A percentile compares a stretch with the other conserved stretches of the same genome.
Evolutionary conservation across 1,140 invertebrate species (phyloP).

Genomic region (Lordiphosa mommai): DNA sequence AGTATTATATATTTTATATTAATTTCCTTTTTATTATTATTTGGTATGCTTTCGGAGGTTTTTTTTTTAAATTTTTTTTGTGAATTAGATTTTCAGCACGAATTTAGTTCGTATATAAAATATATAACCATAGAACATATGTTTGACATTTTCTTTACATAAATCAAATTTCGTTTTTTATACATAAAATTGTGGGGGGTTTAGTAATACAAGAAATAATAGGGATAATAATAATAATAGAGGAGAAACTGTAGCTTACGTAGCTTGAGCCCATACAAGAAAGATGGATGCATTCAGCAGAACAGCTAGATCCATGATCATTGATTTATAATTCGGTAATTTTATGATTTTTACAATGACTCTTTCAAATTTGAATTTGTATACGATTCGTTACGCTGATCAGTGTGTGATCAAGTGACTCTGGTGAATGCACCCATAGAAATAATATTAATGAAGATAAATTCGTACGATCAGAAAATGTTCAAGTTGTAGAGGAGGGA

Average conservation of each 20-base stretch:
- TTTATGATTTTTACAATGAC: too few species aligned
- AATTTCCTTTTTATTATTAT: conserved; percentile 47
- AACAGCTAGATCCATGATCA: conserved; percentile 17
- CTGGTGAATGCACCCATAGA: neutral
- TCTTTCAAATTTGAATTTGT: too few species aligned
- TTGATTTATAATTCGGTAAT: conserved; percentile 6
- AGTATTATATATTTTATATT: conserved; percentile 38
- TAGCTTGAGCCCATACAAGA: conserved; percentile 70
- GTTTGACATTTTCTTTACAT: conserved; percentile 67
- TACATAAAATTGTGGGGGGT: conserved; percentile 56
- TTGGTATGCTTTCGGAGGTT: conserved; percentile 64
- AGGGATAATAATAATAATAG: conserved; percentile 30
- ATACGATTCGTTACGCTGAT: too few species aligned
- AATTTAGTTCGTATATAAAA: conserved; percentile 39
- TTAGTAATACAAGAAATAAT: conserved; percentile 30
- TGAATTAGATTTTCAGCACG: conserved; percentile 46
- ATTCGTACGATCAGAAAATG: conserved; percentile 41
- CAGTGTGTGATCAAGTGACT: too few species aligned
- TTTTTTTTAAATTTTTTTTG: conserved; percentile 25
- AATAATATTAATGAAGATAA: conserved; percentile 44
- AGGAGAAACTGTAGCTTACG: conserved; percentile 63
- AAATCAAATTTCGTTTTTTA: conserved; percentile 60
- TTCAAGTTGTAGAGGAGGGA: conserved; percentile 19
- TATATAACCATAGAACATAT: conserved; percentile 66
- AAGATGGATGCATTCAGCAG: conserved; percentile 26